Evolutionary conservation across 1,140 invertebrate genomes (phyloP).

Genomic region (Tetragnatha versicolor): DNA sequence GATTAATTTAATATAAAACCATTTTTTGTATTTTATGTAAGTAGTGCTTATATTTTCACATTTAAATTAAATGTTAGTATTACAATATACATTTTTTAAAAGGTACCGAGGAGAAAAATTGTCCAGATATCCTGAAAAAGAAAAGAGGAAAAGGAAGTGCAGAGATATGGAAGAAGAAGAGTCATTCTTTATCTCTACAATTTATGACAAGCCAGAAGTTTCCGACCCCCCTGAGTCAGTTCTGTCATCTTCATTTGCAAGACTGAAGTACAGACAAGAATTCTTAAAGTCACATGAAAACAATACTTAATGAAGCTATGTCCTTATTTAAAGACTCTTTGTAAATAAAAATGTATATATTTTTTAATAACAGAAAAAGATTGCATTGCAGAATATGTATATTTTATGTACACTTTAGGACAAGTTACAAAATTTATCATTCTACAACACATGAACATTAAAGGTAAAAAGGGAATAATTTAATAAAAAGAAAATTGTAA

Average conservation of each 20-base stretch:
- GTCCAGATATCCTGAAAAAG: not conserved
- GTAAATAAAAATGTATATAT: not conserved
- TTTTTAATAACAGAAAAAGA: not conserved
- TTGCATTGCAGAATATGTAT: slow-evolving; percentile 17
- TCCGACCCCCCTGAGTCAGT: slow-evolving; percentile 33
- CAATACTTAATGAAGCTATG: not conserved
- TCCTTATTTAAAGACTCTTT: not conserved
- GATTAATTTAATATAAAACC: too few species aligned
- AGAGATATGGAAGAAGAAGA: not conserved
- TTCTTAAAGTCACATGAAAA: slow-evolving; percentile 13
- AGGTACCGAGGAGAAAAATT: slow-evolving; percentile 57
- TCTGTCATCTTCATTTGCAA: slow-evolving; percentile 31
- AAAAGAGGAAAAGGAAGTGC: slow-evolving; percentile 12
- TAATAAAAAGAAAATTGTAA: not conserved
- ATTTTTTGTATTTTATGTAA: too few species aligned
- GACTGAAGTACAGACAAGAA: slow-evolving; percentile 43
- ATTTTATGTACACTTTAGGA: slow-evolving; percentile 36
- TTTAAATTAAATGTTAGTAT: too few species aligned
- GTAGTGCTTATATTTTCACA: too few species aligned
- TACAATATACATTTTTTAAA: too few species aligned
- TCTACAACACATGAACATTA: slow-evolving; percentile 1
- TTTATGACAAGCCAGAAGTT: slow-evolving; percentile 41
- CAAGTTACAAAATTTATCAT: slow-evolving; percentile 4
- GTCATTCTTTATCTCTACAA: slow-evolving; percentile 27
- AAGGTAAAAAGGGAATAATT: not conserved